phyloP scores from a whole-genome alignment of 2,797 vertebrate genomes.

The Sorex maritimensis region DNA sequence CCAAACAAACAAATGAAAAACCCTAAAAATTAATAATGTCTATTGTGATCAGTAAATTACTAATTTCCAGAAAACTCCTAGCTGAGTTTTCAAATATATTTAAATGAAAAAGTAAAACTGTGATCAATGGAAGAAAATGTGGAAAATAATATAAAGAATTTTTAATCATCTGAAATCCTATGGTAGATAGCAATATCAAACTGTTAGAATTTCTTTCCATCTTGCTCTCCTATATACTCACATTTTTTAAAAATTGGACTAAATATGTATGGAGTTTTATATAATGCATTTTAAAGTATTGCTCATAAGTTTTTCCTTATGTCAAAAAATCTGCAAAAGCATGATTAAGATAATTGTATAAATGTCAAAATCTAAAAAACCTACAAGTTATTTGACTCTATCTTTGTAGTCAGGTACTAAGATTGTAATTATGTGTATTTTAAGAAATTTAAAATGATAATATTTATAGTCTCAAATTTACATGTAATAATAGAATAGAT shows the following conservation, averaged over 20 bases:
- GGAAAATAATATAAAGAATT: slow-evolving; percentile 38
- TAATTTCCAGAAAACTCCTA: not conserved
- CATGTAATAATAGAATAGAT: not conserved
- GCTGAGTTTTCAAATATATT: not conserved
- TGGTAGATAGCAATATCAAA: slow-evolving; percentile 32
- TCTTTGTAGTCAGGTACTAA: slow-evolving; percentile 13
- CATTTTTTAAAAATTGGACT: slow-evolving; percentile 52
- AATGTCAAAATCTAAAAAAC: slow-evolving; percentile 45
- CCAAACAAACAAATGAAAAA: too few species aligned
- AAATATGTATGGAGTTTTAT: not conserved
- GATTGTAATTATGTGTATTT: slow-evolving; percentile 4
- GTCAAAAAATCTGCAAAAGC: not conserved
- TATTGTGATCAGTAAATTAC: slow-evolving; percentile 9
- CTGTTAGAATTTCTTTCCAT: not conserved
- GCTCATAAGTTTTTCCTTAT: slow-evolving; percentile 29
- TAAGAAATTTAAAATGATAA: slow-evolving; percentile 29
- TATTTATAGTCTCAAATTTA: slow-evolving; percentile 29
- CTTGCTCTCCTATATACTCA: not conserved
- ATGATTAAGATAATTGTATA: not conserved
- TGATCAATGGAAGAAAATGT: slow-evolving; percentile 27
- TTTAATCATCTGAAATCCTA: not conserved
- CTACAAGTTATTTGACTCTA: slow-evolving; percentile 51
- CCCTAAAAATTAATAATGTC: not conserved
- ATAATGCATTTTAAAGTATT: not conserved
- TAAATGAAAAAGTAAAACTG: slow-evolving; percentile 45